Evolutionary conservation across 2,888 invertebrate species (phyloP), one percentile per base, ranked within the genome.

Genomic region (Parochlus steinenii): DNA sequence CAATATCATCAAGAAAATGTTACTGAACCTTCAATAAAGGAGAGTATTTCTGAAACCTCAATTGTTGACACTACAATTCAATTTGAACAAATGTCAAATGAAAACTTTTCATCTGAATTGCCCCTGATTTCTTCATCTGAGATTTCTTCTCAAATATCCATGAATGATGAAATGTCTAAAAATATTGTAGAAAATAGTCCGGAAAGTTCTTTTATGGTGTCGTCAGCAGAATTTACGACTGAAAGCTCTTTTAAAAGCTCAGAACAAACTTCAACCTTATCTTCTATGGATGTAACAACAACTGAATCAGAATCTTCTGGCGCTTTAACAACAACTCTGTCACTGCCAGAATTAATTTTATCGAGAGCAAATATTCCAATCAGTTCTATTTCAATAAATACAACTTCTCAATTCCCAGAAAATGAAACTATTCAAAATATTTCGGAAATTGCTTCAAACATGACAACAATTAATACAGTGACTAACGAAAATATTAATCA

Each of bases 1-100:
- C 23, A 39, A 46, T 47, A 41, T 24, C 33, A 33, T 39, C 43
- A 34, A 41, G 38, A 12, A 41, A 38, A 6, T 3, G 17, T 20
- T 23, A 22, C 25, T 16, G 32, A 37, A 37, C 10, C 18, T 19
- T 27, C 29, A 32, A 12, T 22, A 12, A 12, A 19, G 17, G 28
- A 28, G 16, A 38, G 14, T 14, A 11, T 24, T 18, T 20, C 20
- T 23, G 18, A 22, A 35, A 29, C 36, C 15, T 19, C 36, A 10
- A 20, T 19, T 15, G 14, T 24, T 11, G 14, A 12, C 14, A 37
- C n/a, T 18, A 33, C 22, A 22, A 22, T 22, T 22, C 6, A 8
- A 7, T 22, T 22, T 22, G 22, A 22, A 22, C 6, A 22, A n/a
- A n/a, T n/a, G n/a, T n/a, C n/a, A n/a, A n/a, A n/a, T n/a, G n/a